A percentile compares a stretch with the other conserved stretches of the same genome.
Evolutionary conservation across 2,888 invertebrate genomes (phyloP).

Genomic region (Dysmachus trigonus): DNA sequence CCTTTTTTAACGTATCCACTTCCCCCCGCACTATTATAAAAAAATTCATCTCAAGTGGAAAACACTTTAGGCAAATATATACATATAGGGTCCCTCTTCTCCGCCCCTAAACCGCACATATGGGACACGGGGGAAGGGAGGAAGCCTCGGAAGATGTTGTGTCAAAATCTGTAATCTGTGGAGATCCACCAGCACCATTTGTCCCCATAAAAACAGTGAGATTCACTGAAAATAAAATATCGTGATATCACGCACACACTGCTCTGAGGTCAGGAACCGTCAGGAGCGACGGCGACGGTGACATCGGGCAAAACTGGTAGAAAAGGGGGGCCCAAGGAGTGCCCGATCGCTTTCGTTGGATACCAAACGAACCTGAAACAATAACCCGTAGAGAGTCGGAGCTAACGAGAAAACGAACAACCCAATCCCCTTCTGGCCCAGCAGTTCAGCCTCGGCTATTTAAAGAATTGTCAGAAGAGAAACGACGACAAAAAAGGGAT

Average conservation of each 20-base stretch:
- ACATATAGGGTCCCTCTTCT: neutral
- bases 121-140: neutral
- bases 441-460: neutral
- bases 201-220: slow-evolving; percentile 30
- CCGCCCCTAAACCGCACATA: neutral
- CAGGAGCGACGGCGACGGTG: neutral
- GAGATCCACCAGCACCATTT: slow-evolving; percentile 20
- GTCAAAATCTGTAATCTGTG: slow-evolving; percentile 23
- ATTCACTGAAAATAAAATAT: slow-evolving; percentile 37
- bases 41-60: slow-evolving; percentile 14
- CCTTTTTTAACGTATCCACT: slow-evolving; percentile 19
- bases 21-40: neutral
- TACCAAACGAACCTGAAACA: slow-evolving; percentile 42
- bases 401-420: slow-evolving; percentile 39
- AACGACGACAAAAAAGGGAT: neutral
- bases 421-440: neutral
- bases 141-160: neutral
- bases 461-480: neutral
- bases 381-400: slow-evolving; percentile 28
- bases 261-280: slow-evolving; percentile 8
- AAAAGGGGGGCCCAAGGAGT: neutral
- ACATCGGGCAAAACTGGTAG: neutral
- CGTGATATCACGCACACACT: slow-evolving; percentile 17
- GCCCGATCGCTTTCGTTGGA: neutral
- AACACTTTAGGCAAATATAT: slow-evolving; percentile 34